Evolutionary conservation across 2,113 vertebrate species (phyloP), one percentile per base, ranked within the genome.

Genomic region (Xiphophorus couchianus): DNA sequence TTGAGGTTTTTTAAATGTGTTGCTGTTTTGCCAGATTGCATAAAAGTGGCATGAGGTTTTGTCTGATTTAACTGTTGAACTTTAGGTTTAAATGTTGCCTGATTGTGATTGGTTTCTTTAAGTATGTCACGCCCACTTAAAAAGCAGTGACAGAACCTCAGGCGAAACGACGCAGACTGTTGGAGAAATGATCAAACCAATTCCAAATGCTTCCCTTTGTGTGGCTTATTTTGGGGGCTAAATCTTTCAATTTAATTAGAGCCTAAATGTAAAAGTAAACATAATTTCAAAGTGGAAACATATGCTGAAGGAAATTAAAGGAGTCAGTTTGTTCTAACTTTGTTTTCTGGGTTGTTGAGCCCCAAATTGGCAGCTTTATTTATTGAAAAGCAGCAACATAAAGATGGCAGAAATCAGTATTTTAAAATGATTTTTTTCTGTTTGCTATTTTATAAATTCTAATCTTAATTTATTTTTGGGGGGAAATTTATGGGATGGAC

Each of bases 61-160:
- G 4, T 61, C 54, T 54, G 9, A 0, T 60, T n/a, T 75, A 25
- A 62, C 35, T 77, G 54, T 67, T 19, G 31, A 12, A 65, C 2
- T 10, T 51, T 70, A 27, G 17, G 54, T 78, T 73, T 19, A 80
- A 69, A 74, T 61, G 37, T 22, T 58, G 54, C 65, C 14, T 3
- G 33, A 60, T 73, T 54, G 27, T 72, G 64, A 74, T 72, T 78
- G 48, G 66, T 71, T 27, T 14, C 27, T 42, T 6, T 51, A 63
- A 58, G 25, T 25, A 30, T 30, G 30, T 61, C 37, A 25, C n/a
- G 13, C 44, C 8, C 15, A 64, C 10, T 44, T 33, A 17, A 64
- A 63, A 62, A 30, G 10, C 66, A 70, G 25, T 5, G 22, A 39
- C 25, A 64, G 4, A 11, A 31, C 29, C 28, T 62, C 31, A 33